Percentiles rank a stretch among this genome's conserved stretches.
Evolutionary conservation across 2,888 invertebrate species (phyloP).

Genomic region (Sisyra terminalis): DNA sequence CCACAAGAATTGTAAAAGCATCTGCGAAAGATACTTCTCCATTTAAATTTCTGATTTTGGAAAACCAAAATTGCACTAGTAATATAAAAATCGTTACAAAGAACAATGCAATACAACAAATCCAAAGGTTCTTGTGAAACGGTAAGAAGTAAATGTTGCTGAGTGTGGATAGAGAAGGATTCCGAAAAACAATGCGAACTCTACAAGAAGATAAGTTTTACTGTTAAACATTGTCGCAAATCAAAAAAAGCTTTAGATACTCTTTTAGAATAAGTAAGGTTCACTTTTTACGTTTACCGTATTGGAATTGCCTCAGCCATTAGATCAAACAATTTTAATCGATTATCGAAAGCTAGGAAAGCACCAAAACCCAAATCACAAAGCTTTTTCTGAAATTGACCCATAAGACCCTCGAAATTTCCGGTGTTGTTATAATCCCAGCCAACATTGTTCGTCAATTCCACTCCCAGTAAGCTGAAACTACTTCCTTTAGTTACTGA

Average conservation of each 20-base stretch:
- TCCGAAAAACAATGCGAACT: conserved; percentile 39
- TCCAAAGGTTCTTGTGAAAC: conserved; percentile 39
- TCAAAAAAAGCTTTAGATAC: no score
- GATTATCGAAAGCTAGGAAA: conserved; percentile 38
- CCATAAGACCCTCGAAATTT: conserved; percentile 37
- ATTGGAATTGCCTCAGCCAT: conserved; percentile 33
- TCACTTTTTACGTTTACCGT: no score
- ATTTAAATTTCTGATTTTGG: no score
- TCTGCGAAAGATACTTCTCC: conserved; percentile 19
- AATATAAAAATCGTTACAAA: background rate
- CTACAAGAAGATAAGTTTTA: conserved; percentile 23
- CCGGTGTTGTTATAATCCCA: conserved; percentile 37
- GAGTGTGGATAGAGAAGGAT: conserved; percentile 41
- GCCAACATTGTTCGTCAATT: conserved; percentile 29
- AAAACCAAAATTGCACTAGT: background rate
- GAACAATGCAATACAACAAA: conserved; percentile 16
- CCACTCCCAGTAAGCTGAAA: no score
- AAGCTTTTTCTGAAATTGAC: conserved; percentile 34
- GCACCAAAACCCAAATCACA: conserved; percentile 35
- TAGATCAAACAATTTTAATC: conserved; percentile 32
- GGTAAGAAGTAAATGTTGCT: conserved; percentile 42
- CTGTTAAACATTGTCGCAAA: no score
- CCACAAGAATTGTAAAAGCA: conserved; percentile 34
- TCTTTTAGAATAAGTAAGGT: no score
- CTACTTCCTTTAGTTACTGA: conserved; percentile 16